Percentiles rank a stretch among this genome's conserved stretches.
These are phyloP conservation scores for Maniola jurtina DNA, from an alignment of 1,140 invertebrate species.

Conservation along the genomic window DNA sequence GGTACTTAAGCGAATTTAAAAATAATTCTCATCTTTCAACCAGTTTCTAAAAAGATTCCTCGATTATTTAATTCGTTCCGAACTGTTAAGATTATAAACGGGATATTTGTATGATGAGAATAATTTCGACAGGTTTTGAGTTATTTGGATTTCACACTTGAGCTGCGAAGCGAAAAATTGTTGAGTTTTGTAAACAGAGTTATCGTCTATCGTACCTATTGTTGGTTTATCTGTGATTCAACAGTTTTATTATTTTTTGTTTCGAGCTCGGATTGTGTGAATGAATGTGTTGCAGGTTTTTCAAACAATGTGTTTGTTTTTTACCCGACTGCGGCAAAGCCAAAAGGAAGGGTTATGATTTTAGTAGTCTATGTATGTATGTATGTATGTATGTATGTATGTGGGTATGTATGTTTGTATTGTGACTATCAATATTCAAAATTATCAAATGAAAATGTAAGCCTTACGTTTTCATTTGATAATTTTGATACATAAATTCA, in stretches of 20 bases:
- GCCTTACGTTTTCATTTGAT: no score
- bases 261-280: neutral
- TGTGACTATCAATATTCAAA: no score
- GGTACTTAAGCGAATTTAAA: neutral
- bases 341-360: no score
- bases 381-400: neutral
- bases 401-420: no score
- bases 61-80: neutral
- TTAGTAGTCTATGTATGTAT: no score
- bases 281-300: neutral
- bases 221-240: constrained; percentile 13
- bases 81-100: neutral
- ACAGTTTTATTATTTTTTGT: constrained; percentile 11
- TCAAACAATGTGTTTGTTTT: neutral
- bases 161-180: constrained; percentile 29
- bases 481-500: no score
- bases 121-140: neutral
- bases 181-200: constrained; percentile 30
- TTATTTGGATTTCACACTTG: constrained; percentile 32
- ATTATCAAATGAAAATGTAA: no score
- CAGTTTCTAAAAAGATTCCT: neutral
- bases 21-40: neutral
- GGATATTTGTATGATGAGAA: neutral
- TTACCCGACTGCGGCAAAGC: no score
- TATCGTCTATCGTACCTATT: neutral